Percentiles rank a stretch among this genome's conserved stretches.
Conservation (phyloP, 1,140 invertebrate genomes). For the Globodera rostochiensis region DNA sequence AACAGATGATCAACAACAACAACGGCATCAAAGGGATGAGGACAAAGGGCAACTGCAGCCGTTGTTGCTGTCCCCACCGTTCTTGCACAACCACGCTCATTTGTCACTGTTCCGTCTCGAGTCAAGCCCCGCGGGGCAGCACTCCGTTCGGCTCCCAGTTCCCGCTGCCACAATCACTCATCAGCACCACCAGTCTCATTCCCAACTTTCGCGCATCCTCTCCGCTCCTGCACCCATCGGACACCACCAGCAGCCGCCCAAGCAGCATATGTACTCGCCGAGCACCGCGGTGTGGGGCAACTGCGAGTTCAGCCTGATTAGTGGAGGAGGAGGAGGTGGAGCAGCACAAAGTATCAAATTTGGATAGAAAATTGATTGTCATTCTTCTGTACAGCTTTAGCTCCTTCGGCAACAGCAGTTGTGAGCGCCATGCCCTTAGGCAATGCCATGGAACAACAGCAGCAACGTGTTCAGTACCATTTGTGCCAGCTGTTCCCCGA, state of each 20-base stretch:
- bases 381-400: background rate
- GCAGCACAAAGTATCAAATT: background rate
- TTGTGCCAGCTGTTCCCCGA: slow-evolving; percentile 54
- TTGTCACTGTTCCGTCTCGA: slow-evolving; percentile 21
- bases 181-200: background rate
- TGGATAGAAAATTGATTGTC: background rate
- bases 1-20: too few relatives aligned
- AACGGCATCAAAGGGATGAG: background rate
- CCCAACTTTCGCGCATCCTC: background rate
- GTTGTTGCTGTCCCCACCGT: slow-evolving; percentile 13
- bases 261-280: slow-evolving; percentile 11
- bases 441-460: slow-evolving; percentile 23
- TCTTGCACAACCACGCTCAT: background rate
- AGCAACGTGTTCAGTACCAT: slow-evolving; percentile 45
- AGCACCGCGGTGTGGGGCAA: slow-evolving; percentile 22
- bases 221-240: background rate
- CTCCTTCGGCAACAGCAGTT: background rate
- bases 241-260: slow-evolving; percentile 26
- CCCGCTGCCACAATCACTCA: background rate
- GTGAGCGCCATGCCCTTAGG: background rate
- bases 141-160: background rate
- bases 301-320: slow-evolving; percentile 27
- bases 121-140: background rate
- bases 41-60: background rate
- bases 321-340: background rate